Percentiles rank a stretch among this genome's conserved stretches.
Conservation (phyloP, 2,797 vertebrate genomes). For the Tragelaphus oryx region DNA sequence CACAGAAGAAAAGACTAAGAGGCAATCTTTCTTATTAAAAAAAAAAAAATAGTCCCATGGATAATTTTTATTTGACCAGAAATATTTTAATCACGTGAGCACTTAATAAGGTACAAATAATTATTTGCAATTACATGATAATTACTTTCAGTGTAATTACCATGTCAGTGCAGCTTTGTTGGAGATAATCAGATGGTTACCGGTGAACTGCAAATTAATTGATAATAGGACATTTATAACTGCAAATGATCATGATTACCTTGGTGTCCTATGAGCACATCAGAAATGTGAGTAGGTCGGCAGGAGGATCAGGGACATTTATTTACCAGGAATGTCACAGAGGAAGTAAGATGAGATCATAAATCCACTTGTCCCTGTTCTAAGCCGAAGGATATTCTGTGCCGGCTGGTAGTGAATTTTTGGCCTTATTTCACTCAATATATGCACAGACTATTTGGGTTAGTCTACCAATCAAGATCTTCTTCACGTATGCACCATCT, state of each 20-base stretch:
- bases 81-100: slow-evolving; percentile 71
- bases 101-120: slow-evolving; percentile 76
- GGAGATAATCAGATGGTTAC: slow-evolving; percentile 79
- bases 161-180: slow-evolving; percentile 59
- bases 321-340: background rate
- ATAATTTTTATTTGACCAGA: slow-evolving; percentile 59
- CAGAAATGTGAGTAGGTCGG: background rate
- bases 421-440: background rate
- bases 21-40: background rate
- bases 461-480: background rate
- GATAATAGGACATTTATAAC: slow-evolving; percentile 77
- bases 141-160: slow-evolving; percentile 77
- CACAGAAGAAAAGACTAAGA: background rate
- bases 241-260: slow-evolving; percentile 66
- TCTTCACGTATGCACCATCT: background rate
- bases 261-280: slow-evolving; percentile 3
- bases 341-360: background rate
- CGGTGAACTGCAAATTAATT: slow-evolving; percentile 79
- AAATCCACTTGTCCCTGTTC: background rate
- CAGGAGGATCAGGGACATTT: background rate
- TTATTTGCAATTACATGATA: slow-evolving; percentile 75
- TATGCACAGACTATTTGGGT: background rate
- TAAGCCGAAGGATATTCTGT: background rate
- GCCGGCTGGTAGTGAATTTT: background rate
- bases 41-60: background rate